These are phyloP conservation scores for Pagetopsis macropterus DNA, from an alignment of 2,797 vertebrate species.

Conservation along the genomic window DNA sequence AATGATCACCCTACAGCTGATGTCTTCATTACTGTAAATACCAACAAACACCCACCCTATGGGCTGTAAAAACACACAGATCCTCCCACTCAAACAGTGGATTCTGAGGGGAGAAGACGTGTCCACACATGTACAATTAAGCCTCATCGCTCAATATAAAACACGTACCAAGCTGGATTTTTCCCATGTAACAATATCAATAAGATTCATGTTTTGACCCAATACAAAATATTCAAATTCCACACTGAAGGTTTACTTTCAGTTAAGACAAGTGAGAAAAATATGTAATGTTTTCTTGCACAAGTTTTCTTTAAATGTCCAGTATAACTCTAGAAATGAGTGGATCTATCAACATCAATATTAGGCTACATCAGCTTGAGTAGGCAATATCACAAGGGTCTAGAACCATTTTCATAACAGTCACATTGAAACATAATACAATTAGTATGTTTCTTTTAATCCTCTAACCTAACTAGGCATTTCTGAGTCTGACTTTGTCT, in stretches of 20 bases:
- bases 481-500: not conserved
- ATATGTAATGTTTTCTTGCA: not conserved
- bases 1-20: not conserved
- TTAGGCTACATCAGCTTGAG: not conserved
- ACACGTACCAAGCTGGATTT: not conserved
- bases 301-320: no score
- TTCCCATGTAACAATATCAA: not conserved
- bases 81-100: not conserved
- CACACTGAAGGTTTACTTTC: not conserved
- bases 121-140: constrained; percentile 4
- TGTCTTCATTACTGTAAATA: not conserved
- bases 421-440: not conserved
- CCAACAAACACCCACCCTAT: not conserved
- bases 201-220: not conserved
- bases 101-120: not conserved
- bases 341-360: not conserved
- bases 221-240: not conserved
- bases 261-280: not conserved
- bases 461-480: not conserved
- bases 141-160: not conserved
- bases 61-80: not conserved
- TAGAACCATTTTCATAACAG: not conserved
- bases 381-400: not conserved
- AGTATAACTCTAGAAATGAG: not conserved
- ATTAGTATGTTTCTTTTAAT: not conserved